Base-by-base conservation (phyloP, 2,113 vertebrate species). In the Xiphophorus hellerii region DNA sequence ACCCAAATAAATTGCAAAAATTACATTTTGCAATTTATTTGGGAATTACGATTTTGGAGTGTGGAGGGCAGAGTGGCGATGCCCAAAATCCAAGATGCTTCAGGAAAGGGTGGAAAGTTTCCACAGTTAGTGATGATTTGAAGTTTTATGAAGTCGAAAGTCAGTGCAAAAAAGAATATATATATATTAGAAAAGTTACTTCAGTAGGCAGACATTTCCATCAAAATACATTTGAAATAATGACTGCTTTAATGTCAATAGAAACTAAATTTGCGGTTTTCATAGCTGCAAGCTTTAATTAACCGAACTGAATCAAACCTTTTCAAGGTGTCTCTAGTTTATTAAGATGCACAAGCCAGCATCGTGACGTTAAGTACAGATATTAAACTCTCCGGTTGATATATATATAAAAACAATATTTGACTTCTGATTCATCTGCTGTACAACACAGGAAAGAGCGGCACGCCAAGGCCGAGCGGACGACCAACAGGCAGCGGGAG, bases 381-480 rank as follows among this genome's bases (percentile, higher is more conserved):
- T 25, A 13, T 30, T 10, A 31, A 14, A 28, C 77, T 28, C 12
- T 5, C 37, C 54, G 67, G 28, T 30, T 8, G 0, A 25, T 33
- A 33, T 33, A 33, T 13, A 68, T 37, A 3, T 35, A n/a, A 20
- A 51, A 68, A 69, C 9, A 17, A 44, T 6, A 17, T 20, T 22
- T 30, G 17, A 17, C 28, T 66, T 42, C 14, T 29, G 42, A 3
- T 28, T 68, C 20, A 29, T 66, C 44, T 48, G 44, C 44, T 48
- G 44, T 48, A 48, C 44, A 48, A 48, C 44, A 48, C 44, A 1
- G 30, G 39, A 30, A 44, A 30, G 14, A 22, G 27, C 14, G 13
- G 28, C 15, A 48, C 66, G 39, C 39, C n/a, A 11, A 76, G 71
- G 68, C 15, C 0, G 67, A 78, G 69, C 71, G 71, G 20, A 74